Evolutionary conservation across 2,113 vertebrate species (phyloP).

Genomic region (Ammodytes marinus): DNA sequence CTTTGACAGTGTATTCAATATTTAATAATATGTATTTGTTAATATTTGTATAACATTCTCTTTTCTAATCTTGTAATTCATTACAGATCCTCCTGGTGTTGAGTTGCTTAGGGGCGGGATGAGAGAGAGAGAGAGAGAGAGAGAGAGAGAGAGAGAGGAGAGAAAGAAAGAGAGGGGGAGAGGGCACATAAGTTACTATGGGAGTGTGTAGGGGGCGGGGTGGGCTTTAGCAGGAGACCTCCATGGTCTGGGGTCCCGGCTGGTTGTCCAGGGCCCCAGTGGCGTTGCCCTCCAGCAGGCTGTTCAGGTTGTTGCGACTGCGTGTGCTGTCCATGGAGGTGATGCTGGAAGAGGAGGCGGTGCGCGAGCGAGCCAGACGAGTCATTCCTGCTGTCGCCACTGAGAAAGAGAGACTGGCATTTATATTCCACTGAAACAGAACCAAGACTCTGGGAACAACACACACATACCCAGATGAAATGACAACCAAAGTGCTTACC

Average conservation of each 20-base stretch:
- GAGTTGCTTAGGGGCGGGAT: constrained; percentile 50
- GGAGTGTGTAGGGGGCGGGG: constrained; percentile 27
- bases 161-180: constrained; percentile 9
- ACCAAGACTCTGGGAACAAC: constrained; percentile 22
- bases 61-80: constrained; percentile 75
- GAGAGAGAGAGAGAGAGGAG: not conserved
- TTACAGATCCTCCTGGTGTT: constrained; percentile 64
- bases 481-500: constrained; percentile 45
- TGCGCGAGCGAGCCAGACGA: constrained; percentile 92
- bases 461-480: not conserved
- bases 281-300: constrained; percentile 86
- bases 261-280: constrained; percentile 84
- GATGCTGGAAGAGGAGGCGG: constrained; percentile 93
- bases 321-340: constrained; percentile 92
- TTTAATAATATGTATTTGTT: constrained; percentile 78
- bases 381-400: constrained; percentile 95
- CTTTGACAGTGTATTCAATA: constrained; percentile 64
- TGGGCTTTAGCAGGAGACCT: constrained; percentile 92
- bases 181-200: constrained; percentile 72
- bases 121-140: constrained; percentile 30
- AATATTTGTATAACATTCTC: constrained; percentile 77
- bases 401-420: constrained; percentile 70
- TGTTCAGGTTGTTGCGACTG: constrained; percentile 90
- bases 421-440: constrained; percentile 50
- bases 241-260: constrained; percentile 92